A percentile compares a stretch with the other conserved stretches of the same genome.
These are phyloP conservation scores for Cistogaster globosa DNA, from an alignment of 2,888 invertebrate species.

Conservation along the genomic window DNA sequence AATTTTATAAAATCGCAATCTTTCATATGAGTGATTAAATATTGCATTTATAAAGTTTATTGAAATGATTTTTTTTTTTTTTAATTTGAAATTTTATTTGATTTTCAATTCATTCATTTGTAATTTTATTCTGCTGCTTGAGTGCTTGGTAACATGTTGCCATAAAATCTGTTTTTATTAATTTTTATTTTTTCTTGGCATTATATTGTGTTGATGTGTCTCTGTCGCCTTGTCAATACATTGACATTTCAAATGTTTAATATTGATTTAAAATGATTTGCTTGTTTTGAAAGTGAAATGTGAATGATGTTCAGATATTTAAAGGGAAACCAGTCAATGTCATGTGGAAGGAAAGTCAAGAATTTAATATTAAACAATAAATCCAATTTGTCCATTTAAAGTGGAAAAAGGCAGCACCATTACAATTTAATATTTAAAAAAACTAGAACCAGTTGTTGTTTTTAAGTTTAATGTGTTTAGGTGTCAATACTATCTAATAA, in stretches of 20 bases:
- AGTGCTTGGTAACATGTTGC: slow-evolving; percentile 25
- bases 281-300: neutral
- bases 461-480: slow-evolving; percentile 34
- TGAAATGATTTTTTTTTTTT: slow-evolving; percentile 40
- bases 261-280: slow-evolving; percentile 45
- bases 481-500: slow-evolving; percentile 48
- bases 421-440: neutral
- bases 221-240: slow-evolving; percentile 27
- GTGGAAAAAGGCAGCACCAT: no score
- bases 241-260: slow-evolving; percentile 57
- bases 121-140: neutral
- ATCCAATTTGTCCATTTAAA: slow-evolving; percentile 26
- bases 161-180: slow-evolving; percentile 49
- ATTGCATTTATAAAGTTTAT: slow-evolving; percentile 32
- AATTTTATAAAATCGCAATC: slow-evolving; percentile 44
- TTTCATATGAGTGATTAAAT: slow-evolving; percentile 57
- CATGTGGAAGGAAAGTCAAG: neutral
- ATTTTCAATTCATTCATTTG: slow-evolving; percentile 37
- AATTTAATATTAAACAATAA: neutral
- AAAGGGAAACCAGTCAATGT: neutral
- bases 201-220: slow-evolving; percentile 16
- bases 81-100: slow-evolving; percentile 47
- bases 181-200: neutral
- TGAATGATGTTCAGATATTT: neutral
- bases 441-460: slow-evolving; percentile 52